Evolutionary conservation across 2,888 invertebrate genomes (phyloP), one percentile per base, ranked within the genome.

Genomic region (Vesta saturnalis): DNA sequence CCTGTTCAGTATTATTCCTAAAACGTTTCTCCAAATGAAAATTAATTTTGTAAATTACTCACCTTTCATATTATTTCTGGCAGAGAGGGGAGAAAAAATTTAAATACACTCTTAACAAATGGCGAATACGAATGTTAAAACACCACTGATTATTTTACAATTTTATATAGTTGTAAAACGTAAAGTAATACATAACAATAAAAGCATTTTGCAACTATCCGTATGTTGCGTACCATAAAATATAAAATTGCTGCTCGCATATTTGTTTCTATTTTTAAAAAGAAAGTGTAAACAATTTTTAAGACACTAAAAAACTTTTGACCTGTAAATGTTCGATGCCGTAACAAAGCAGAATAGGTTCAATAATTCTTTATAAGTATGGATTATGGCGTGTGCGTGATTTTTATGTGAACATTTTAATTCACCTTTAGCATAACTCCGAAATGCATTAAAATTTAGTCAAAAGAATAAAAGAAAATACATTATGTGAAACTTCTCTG

Each of bases 1-100:
- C 70, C 69, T 73, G 70, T 49, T 21, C 58, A 54, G 64, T 62
- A 63, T 64, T 61, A 60, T 23, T 14, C 15, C 18, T 6, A 23
- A 46, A 4, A 15, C 12, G 52, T 21, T 35, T 19, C 35, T 19
- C 15, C n/a, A 49, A 16, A 12, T 18, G 1, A 8, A 1, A 4
- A 35, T 14, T 35, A 4, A 14, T 18, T 19, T 18, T 3, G n/a
- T 58, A 54, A 1, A 22, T 12, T n/a, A n/a, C n/a, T n/a, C n/a
- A n/a, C n/a, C n/a, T n/a, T n/a, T n/a, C n/a, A n/a, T n/a, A n/a
- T n/a, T n/a, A n/a, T n/a, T n/a, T n/a, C n/a, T n/a, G n/a, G n/a
- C n/a, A n/a, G n/a, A n/a, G n/a, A n/a, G n/a, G n/a, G n/a, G n/a
- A n/a, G n/a, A n/a, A n/a, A n/a, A 54, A 21, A 6, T 16, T 5